Conservation (phyloP, 2,888 invertebrate genomes). For the Mechanitis messenoides region DNA sequence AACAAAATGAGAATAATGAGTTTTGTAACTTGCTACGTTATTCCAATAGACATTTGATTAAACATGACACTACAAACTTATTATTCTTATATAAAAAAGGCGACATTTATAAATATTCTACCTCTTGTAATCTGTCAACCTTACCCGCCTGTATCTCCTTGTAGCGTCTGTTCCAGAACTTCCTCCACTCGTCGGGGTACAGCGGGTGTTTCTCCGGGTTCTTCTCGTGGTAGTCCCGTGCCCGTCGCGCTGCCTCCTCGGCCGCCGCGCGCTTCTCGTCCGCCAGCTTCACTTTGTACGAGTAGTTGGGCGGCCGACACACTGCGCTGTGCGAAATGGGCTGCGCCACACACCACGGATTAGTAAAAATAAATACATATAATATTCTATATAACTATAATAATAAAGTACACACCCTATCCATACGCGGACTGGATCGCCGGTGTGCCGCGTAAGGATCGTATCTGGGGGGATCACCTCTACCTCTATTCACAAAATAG, state of each 20-base stretch:
- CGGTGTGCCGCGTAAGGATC: background rate
- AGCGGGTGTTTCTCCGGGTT: slow-evolving; percentile 92
- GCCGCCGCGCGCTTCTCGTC: slow-evolving; percentile 63
- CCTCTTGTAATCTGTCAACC: slow-evolving; percentile 6
- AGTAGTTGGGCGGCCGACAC: slow-evolving; percentile 45
- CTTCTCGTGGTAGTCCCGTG: slow-evolving; percentile 84
- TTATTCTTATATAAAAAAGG: too few species aligned
- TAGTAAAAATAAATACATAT: too few species aligned
- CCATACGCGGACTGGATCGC: background rate
- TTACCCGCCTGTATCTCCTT: slow-evolving; percentile 83
- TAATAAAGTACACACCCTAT: background rate
- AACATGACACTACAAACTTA: too few species aligned
- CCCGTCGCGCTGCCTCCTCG: slow-evolving; percentile 78
- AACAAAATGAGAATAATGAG: background rate
- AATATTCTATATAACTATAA: too few species aligned
- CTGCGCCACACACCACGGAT: too few species aligned
- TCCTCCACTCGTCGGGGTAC: slow-evolving; percentile 93
- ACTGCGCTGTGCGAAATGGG: slow-evolving; percentile 6
- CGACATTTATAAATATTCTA: too few species aligned
- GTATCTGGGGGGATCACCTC: background rate
- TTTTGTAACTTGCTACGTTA: background rate
- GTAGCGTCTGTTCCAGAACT: slow-evolving; percentile 90
- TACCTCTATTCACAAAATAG: background rate
- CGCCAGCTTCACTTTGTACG: slow-evolving; percentile 74
- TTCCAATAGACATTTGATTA: too few species aligned